phyloP scores from a whole-genome alignment of 2,113 vertebrate species.

The Dipodomys spectabilis region DNA sequence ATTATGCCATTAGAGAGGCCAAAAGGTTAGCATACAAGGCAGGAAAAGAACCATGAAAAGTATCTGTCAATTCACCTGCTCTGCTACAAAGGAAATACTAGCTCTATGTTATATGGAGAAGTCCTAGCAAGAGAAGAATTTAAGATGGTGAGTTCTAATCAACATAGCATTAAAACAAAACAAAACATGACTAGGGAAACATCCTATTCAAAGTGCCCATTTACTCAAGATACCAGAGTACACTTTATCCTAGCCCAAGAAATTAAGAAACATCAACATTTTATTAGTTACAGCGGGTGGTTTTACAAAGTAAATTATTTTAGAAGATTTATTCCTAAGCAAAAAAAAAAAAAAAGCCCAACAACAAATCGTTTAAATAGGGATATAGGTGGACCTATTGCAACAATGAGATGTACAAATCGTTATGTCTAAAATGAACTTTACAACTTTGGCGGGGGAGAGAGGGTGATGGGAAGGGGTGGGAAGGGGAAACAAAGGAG shows the following conservation, averaged over 20 bases:
- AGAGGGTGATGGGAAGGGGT: too few relatives aligned
- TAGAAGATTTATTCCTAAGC: neutral
- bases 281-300: conserved; percentile 18
- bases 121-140: neutral
- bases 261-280: conserved; percentile 1
- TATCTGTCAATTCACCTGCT: neutral
- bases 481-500: too few relatives aligned
- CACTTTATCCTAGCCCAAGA: neutral
- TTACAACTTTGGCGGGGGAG: too few relatives aligned
- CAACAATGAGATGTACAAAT: too few relatives aligned
- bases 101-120: too few relatives aligned
- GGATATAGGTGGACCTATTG: too few relatives aligned
- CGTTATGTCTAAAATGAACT: too few relatives aligned
- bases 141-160: neutral
- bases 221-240: neutral
- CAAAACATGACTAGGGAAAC: neutral
- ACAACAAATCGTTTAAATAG: too few relatives aligned
- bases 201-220: neutral
- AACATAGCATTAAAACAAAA: neutral
- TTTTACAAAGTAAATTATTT: conserved; percentile 31
- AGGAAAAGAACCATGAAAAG: neutral
- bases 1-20: neutral
- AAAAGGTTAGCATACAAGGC: neutral
- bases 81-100: neutral
- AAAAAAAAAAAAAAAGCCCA: too few relatives aligned